Base-by-base conservation (phyloP, 2,888 invertebrate genomes). In the Sesia apiformis region DNA sequence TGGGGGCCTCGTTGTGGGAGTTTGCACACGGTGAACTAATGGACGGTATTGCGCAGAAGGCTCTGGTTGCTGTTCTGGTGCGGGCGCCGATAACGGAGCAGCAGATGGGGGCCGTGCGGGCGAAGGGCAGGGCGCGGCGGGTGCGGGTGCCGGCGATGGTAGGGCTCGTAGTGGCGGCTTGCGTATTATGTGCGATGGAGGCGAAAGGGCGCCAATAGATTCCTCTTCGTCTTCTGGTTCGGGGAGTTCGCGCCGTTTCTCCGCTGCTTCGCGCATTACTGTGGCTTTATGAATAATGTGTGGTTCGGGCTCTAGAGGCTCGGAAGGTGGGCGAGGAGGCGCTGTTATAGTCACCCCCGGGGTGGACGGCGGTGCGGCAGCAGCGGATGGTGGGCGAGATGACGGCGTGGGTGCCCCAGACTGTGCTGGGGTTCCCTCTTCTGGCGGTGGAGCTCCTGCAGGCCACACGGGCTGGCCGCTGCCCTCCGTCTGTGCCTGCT, bases 281-380 rank as follows among this genome's bases (percentile, higher is more conserved):
- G 90, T 90, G 40, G 90, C 90, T 64, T 90, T 90, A 61, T 90
- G 90, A 51, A 90, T 90, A 56, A 90, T 88, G 60, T 91, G 91
- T 23, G 91, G 85, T 63, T 91, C 89, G 3, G 91, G 90, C 66
- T 91, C 90, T 49, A 90, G 65, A 5, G 89, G 87, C 60, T 89
- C 86, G 1, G 89, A 84, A 1, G 86, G 84, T 4, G 90, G 90
- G 4, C 91, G 82, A 4, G 90, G 88, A 39, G 90, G 87, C 4
- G 82, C 77, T 52, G 80, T 72, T 4, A 80, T 70, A 39, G 81
- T 72, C 50, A 77, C 55, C 43, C 58, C 61, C 57, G 70, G 75
- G 56, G 60, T 70, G 57, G 60, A 65, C 5, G 84, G 76, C 8
- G 88, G 81, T 40, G 87, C 88, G 53, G 90, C 81, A 64, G 91